Conservation (phyloP, 2,888 invertebrate genomes). For the Brenthis ino region DNA sequence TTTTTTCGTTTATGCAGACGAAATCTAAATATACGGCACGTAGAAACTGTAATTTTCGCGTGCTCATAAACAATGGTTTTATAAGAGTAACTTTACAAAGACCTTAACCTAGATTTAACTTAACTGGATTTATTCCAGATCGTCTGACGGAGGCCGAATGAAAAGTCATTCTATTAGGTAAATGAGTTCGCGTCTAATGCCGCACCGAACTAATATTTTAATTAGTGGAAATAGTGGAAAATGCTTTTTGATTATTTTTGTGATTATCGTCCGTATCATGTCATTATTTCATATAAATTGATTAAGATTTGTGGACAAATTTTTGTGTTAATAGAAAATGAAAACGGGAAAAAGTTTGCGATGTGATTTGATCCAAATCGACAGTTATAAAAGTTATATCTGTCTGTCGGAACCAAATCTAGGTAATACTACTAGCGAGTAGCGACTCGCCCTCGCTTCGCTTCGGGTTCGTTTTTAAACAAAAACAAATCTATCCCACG, state of each 20-base stretch:
- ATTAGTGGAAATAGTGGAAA: constrained; percentile 13
- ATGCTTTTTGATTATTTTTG: background rate
- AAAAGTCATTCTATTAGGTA: constrained; percentile 43
- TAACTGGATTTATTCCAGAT: constrained; percentile 50
- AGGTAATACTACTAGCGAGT: too few species aligned
- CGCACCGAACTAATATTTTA: constrained; percentile 19
- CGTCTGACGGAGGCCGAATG: constrained; percentile 38
- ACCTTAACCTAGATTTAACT: constrained; percentile 43
- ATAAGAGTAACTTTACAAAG: constrained; percentile 25
- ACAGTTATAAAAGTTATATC: too few species aligned
- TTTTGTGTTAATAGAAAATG: too few species aligned
- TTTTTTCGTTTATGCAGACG: background rate
- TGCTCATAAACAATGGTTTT: constrained; percentile 29
- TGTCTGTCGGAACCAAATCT: too few species aligned
- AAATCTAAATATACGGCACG: constrained; percentile 13
- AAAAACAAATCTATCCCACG: too few species aligned
- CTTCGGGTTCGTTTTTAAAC: too few species aligned
- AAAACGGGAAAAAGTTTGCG: too few species aligned
- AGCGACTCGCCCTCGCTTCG: too few species aligned
- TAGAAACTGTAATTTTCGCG: constrained; percentile 18
- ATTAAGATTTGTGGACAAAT: too few species aligned
- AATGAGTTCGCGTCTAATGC: constrained; percentile 38
- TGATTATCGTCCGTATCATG: too few species aligned
- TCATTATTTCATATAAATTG: too few species aligned
- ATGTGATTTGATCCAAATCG: too few species aligned